Conservation (phyloP, 2,113 vertebrate species). For the Diadophis punctatus region DNA sequence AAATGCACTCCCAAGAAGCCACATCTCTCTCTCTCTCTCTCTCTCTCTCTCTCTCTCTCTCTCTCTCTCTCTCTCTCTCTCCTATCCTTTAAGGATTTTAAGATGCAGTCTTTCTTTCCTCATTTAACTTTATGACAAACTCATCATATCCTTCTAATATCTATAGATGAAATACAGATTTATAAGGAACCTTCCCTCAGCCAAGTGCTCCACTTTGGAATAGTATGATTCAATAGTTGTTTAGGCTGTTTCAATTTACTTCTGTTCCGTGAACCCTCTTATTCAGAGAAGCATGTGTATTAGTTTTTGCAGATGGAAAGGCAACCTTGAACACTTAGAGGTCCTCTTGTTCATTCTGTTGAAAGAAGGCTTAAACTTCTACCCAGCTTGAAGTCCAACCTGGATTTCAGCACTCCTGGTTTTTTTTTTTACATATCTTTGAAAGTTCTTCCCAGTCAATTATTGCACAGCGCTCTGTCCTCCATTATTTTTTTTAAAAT, state of each 20-base stretch:
- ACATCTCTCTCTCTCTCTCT: no score
- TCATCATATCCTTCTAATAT: background rate
- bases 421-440: background rate
- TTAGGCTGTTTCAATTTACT: background rate
- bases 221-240: background rate
- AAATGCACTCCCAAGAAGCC: no score
- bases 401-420: background rate
- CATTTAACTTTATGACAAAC: background rate
- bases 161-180: background rate
- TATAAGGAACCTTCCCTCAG: background rate
- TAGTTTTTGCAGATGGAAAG: background rate
- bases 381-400: background rate
- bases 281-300: background rate
- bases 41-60: no score
- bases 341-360: background rate
- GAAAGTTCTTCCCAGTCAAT: background rate
- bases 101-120: background rate
- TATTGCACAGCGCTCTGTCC: background rate
- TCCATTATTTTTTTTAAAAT: background rate
- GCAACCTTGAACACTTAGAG: background rate
- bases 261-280: background rate
- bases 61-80: no score
- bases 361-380: background rate
- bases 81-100: no score
- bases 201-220: background rate